These are phyloP conservation scores for Antedon mediterranea DNA, from an alignment of 53 echinoderm and acorn worm genomes.

Conservation along the genomic window DNA sequence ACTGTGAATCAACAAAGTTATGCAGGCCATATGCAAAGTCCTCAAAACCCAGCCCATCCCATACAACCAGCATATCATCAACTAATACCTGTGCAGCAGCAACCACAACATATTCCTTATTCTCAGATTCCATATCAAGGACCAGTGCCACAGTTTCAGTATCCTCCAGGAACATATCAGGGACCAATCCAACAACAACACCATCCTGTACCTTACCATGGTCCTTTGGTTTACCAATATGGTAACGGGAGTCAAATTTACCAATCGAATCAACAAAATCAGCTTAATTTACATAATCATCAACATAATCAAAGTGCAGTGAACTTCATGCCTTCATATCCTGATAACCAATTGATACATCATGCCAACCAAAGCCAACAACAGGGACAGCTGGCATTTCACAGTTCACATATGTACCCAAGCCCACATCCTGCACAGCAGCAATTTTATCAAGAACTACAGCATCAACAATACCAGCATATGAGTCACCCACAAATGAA, in stretches of 20 bases:
- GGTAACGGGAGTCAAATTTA: too few species aligned
- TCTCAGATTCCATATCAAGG: neutral
- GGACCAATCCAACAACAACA: conserved; percentile 5
- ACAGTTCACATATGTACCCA: neutral
- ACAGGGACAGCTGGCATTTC: neutral
- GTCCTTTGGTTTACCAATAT: neutral
- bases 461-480: conserved; percentile 13
- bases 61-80: conserved; percentile 2
- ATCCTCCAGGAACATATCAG: neutral
- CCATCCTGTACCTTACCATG: neutral
- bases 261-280: neutral
- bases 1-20: neutral
- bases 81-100: conserved; percentile 19
- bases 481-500: conserved; percentile 3
- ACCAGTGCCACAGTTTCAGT: conserved; percentile 1
- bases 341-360: neutral
- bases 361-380: neutral
- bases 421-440: neutral
- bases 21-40: neutral
- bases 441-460: conserved; percentile 6
- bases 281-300: neutral
- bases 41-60: neutral
- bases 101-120: neutral
- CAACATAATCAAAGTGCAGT: neutral
- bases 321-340: neutral